These are phyloP conservation scores for Bubalus kerabau DNA, from an alignment of 2,113 vertebrate genomes.

Conservation along the genomic window DNA sequence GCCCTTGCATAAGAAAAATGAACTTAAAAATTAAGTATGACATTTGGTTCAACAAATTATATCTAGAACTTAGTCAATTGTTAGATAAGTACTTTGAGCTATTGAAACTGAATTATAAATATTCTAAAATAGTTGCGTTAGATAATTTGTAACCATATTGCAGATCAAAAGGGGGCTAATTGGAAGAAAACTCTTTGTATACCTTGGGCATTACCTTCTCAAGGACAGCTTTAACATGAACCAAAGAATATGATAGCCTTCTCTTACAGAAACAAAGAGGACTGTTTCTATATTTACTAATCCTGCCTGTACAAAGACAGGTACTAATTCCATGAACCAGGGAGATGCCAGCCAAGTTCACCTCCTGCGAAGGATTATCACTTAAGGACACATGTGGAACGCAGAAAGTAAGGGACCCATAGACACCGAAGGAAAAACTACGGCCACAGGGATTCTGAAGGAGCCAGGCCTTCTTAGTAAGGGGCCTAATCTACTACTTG, in stretches of 20 bases:
- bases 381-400: not conserved
- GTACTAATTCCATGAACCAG: not conserved
- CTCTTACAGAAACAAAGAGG: not conserved
- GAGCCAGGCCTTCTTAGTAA: conserved; percentile 50
- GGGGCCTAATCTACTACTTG: conserved; percentile 63
- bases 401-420: not conserved
- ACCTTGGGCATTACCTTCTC: not conserved
- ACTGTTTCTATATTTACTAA: not conserved
- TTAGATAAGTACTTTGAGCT: not conserved
- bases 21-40: not conserved
- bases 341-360: not conserved
- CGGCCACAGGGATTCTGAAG: not conserved
- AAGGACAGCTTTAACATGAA: not conserved
- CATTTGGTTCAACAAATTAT: not conserved
- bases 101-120: not conserved
- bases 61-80: not conserved
- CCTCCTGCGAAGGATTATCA: not conserved
- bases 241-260: not conserved
- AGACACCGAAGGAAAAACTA: not conserved
- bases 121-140: not conserved
- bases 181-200: not conserved
- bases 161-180: not conserved
- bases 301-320: not conserved
- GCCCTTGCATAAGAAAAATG: not conserved
- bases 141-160: not conserved